phyloP scores from a whole-genome alignment of 2,888 invertebrate species.

The Meta bourneti region DNA sequence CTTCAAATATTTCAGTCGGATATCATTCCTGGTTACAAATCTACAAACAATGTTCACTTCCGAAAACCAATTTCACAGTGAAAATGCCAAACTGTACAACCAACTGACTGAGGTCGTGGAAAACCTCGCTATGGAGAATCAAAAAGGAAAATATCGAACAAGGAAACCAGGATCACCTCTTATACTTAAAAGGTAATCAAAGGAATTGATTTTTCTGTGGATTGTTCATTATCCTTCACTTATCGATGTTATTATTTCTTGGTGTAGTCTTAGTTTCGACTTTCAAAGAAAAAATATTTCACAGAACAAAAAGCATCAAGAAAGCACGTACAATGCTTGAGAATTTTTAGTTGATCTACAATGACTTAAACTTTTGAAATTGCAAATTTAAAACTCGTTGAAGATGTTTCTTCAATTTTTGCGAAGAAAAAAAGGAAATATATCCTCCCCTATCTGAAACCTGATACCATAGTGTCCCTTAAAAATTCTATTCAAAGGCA shows the following conservation, averaged over 20 bases:
- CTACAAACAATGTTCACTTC: slow-evolving; percentile 95
- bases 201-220: no score
- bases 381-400: no score
- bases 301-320: neutral
- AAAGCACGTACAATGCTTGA: no score
- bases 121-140: slow-evolving; percentile 93
- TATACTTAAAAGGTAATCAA: slow-evolving; percentile 60
- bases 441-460: no score
- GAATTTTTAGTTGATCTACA: no score
- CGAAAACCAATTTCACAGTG: slow-evolving; percentile 95
- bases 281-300: neutral
- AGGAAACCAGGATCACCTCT: slow-evolving; percentile 73
- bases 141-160: slow-evolving; percentile 88
- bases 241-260: neutral
- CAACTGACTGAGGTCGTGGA: slow-evolving; percentile 95
- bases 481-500: no score
- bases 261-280: neutral
- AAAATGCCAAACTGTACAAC: slow-evolving; percentile 92
- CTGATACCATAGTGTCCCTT: no score
- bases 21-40: slow-evolving; percentile 96
- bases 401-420: no score
- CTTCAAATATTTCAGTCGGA: slow-evolving; percentile 83
- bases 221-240: no score
- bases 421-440: no score
- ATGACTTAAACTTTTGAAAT: no score